A percentile compares a stretch with the other conserved stretches of the same genome.
Conservation (phyloP, 2,113 vertebrate genomes). For the Eulemur rufifrons region DNA sequence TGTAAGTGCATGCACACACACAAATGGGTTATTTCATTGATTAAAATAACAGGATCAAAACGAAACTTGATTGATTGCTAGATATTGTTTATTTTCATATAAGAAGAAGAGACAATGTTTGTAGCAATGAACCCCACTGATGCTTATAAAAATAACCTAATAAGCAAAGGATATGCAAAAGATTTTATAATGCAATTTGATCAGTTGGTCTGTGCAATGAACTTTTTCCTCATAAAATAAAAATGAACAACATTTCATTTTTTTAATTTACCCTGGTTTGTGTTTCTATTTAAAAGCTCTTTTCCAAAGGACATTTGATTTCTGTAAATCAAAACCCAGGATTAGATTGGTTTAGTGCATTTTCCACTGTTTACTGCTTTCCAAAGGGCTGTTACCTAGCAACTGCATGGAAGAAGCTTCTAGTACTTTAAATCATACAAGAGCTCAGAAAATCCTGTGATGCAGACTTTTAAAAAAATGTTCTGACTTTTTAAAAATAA, state of each 20-base stretch:
- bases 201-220: neutral
- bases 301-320: conserved; percentile 41
- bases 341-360: neutral
- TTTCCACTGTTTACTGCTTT: conserved; percentile 37
- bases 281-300: neutral
- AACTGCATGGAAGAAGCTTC: conserved; percentile 48
- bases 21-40: neutral
- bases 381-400: conserved; percentile 66
- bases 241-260: neutral
- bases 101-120: neutral
- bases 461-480: neutral
- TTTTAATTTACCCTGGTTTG: neutral
- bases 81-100: neutral
- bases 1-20: neutral
- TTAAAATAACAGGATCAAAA: neutral
- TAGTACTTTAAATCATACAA: neutral
- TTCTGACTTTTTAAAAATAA: neutral
- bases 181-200: neutral
- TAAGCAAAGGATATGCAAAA: neutral
- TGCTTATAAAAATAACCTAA: neutral
- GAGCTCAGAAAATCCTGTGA: conserved; percentile 15
- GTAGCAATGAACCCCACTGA: neutral
- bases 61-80: neutral
- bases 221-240: neutral
- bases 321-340: conserved; percentile 42